Base-by-base conservation (phyloP, 1,140 invertebrate genomes). In the Heliconius himera region DNA sequence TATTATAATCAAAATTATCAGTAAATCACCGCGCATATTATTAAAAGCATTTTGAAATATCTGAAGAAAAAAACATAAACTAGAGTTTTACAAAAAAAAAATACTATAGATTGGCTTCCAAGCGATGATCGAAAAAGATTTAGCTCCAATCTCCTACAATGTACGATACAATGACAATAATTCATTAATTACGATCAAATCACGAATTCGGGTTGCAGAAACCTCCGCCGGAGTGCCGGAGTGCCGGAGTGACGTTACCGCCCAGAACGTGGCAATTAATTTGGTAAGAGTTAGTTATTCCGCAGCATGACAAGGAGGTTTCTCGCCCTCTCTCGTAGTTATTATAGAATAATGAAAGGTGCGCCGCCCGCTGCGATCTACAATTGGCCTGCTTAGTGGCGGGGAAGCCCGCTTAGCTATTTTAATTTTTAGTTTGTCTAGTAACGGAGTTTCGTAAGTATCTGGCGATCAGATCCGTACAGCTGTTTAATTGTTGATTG, bases 371-470 rank as follows among this genome's bases (percentile, higher is more conserved):
- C 92, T 92, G 92, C 75, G 92, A 75, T 80, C 89, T 84, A 94
- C 92, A 94, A 94, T 94, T 92, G 92, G 86, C 85, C 92, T 93
- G 87, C 90, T 94, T 94, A 94, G 90, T 88, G 88, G 87, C 87
- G 89, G 88, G 87, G 86, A 85, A 88, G 87, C 81, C 89, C 91
- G 91, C 92, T 93, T 92, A 93, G 89, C 90, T 93, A 92, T 94
- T 93, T 94, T 94, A 93, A 93, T 94, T 93, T 92, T 93, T 91
- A 92, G 93, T 94, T 93, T 94, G 93, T 92, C 90, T 90, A 92
- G 86, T 91, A 93, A 91, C 92, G 92, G 92, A 86, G 83, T 93
- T 91, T 90, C 88, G 86, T 91, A 93, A 90, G 83, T 89, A 89
- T 88, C 84, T 77, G 84, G 84, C 85, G 84, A 89, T 90, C 86